phyloP scores from a whole-genome alignment of 2,797 vertebrate genomes.

The Xenentodon cancila region DNA sequence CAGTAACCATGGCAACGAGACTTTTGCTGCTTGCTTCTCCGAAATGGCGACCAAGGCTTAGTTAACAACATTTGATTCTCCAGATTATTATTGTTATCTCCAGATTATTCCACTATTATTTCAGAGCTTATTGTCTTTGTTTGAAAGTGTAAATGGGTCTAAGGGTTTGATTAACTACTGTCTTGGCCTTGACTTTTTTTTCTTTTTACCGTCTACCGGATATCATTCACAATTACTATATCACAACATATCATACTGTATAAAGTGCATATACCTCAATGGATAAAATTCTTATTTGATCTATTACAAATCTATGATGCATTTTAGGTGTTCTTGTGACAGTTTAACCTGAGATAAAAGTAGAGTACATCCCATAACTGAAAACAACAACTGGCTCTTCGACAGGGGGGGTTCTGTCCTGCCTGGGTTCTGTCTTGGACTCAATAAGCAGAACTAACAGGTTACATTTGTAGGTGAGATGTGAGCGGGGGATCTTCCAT shows the following conservation, averaged over 20 bases:
- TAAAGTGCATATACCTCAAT: not conserved
- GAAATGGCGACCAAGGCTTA: constrained; percentile 35
- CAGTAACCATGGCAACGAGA: constrained; percentile 65
- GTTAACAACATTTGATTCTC: constrained; percentile 26
- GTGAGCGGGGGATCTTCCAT: constrained; percentile 1
- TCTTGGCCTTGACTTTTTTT: not conserved
- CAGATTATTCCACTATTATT: constrained; percentile 24
- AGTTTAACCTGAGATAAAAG: not conserved
- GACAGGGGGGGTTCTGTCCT: not conserved
- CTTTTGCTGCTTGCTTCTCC: constrained; percentile 29
- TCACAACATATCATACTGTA: not conserved
- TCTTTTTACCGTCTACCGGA: not conserved
- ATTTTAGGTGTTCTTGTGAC: not conserved
- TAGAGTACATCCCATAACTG: not conserved
- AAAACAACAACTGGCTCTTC: constrained; percentile 7
- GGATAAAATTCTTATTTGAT: not conserved
- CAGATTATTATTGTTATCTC: constrained; percentile 36
- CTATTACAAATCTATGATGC: not conserved
- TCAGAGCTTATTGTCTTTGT: constrained; percentile 16
- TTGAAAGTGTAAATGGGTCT: constrained; percentile 24
- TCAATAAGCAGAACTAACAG: constrained; percentile 1
- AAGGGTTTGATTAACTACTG: constrained; percentile 14
- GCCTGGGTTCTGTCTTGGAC: constrained; percentile 1
- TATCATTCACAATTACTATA: not conserved
- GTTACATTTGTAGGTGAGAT: constrained; percentile 1